These are phyloP conservation scores for Myioborus melanocephalus DNA, from an alignment of 2,797 vertebrate genomes.

Conservation along the genomic window DNA sequence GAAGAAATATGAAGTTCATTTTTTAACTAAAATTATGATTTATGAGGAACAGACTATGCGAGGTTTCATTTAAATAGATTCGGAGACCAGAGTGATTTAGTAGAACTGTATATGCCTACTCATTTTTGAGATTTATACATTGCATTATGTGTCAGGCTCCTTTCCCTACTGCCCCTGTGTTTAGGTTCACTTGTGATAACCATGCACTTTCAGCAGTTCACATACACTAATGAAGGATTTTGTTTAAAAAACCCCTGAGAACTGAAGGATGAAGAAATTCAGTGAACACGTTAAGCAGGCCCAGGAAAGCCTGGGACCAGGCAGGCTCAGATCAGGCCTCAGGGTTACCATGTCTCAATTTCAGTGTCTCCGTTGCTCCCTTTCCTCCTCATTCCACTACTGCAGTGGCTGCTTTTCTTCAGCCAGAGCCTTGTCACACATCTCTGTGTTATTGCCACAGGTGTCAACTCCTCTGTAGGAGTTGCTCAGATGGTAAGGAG, in stretches of 20 bases:
- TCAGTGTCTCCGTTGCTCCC: neutral
- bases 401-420: neutral
- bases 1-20: slow-evolving; percentile 46
- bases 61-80: slow-evolving; percentile 37
- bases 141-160: neutral
- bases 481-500: neutral
- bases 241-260: neutral
- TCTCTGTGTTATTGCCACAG: neutral
- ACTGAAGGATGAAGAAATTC: neutral
- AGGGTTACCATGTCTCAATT: neutral
- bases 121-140: neutral
- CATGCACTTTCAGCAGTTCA: neutral
- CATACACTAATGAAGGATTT: neutral
- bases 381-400: neutral
- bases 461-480: neutral
- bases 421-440: neutral
- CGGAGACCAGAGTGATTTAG: slow-evolving; percentile 27
- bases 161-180: neutral
- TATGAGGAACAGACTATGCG: neutral
- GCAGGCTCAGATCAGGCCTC: neutral
- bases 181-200: neutral
- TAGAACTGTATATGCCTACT: neutral
- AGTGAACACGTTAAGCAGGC: neutral
- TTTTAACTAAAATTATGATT: slow-evolving; percentile 58
- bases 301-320: neutral